Evolutionary conservation across 2,888 invertebrate genomes (phyloP), one percentile per base, ranked within the genome.

Genomic region (Phaonia tiefii): DNA sequence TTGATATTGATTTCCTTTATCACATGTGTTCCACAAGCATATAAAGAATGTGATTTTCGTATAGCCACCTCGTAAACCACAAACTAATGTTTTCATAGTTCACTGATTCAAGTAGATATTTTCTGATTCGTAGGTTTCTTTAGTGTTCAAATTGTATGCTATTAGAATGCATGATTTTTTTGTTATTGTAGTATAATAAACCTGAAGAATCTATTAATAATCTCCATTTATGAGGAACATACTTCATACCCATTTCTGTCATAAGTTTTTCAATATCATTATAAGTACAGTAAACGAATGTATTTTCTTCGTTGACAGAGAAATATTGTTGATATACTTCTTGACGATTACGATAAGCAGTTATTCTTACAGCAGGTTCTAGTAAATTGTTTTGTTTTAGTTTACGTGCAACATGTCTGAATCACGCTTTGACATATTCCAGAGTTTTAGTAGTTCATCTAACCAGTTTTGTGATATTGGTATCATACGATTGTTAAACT

Each of bases 31-130:
- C n/a, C n/a, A n/a, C n/a, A n/a, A n/a, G n/a, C n/a, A n/a, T n/a
- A n/a, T n/a, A n/a, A n/a, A n/a, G n/a, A 4, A 44, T 13, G 11
- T 44, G 44, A 8, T 44, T 44, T 31, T 31, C 31, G 31, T 31
- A 31, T 31, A 31, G 31, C 31, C 31, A 31, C 31, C 31, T 31
- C 8, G 31, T 31, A 31, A 31, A 31, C 31, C 31, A 31, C 31
- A 31, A 31, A 31, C 4, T 31, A 31, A 31, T 3, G 49, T 49
- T 49, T 49, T 49, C 49, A 49, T 20, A 49, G 10, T 49, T 49
- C 20, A 49, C 49, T 49, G 49, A 49, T 49, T 49, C 20, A 17
- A 49, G 49, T 49, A 49, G 49, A 49, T 49, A 20, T 20, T 49
- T 49, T 20, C 49, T 20, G 20, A 20, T 49, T 49, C 20, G 20